phyloP scores from a whole-genome alignment of 2,797 vertebrate genomes.

The Picus viridis region DNA sequence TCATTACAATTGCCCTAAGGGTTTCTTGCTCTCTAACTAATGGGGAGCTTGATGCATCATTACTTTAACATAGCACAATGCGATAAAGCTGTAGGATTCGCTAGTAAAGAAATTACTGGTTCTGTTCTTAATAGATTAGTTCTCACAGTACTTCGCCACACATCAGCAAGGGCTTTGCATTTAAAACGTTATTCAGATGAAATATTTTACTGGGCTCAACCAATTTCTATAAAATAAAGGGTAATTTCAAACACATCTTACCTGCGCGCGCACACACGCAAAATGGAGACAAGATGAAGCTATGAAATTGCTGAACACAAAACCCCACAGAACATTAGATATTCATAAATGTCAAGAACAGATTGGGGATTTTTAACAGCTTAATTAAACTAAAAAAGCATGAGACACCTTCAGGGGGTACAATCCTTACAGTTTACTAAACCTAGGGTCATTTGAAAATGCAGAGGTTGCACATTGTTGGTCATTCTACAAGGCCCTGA shows the following conservation, averaged over 20 bases:
- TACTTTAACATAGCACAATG: constrained; percentile 26
- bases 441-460: background rate
- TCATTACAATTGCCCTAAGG: constrained; percentile 50
- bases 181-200: background rate
- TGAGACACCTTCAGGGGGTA: background rate
- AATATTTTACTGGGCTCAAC: background rate
- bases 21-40: constrained; percentile 53
- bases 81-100: constrained; percentile 47
- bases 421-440: background rate
- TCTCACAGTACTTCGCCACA: constrained; percentile 33
- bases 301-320: background rate
- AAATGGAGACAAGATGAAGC: background rate
- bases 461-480: background rate
- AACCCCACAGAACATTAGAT: background rate
- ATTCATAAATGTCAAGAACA: background rate
- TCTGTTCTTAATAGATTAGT: constrained; percentile 56
- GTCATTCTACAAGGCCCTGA: background rate
- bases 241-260: background rate
- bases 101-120: constrained; percentile 45
- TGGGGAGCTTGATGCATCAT: constrained; percentile 61
- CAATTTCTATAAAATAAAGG: constrained; percentile 21
- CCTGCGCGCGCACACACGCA: background rate
- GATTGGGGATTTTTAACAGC: background rate
- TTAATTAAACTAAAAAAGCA: constrained; percentile 13
- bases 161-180: background rate